Percentiles rank a stretch among this genome's conserved stretches.
phyloP scores from a whole-genome alignment of 2,888 invertebrate genomes.

The Maniola hyperantus region DNA sequence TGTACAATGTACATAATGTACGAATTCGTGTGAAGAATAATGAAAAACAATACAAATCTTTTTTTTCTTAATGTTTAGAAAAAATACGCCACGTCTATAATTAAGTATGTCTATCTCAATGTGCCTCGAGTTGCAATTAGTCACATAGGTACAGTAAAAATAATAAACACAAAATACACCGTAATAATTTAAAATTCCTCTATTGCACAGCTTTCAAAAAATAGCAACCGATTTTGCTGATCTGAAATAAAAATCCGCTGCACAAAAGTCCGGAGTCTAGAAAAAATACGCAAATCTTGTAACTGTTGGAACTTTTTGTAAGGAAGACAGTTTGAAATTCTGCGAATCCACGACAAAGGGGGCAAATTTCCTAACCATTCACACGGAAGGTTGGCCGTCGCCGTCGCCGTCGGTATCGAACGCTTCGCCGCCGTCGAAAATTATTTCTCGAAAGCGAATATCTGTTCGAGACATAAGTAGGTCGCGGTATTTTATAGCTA shows the following conservation, averaged over 20 bases:
- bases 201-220: neutral
- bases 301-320: conserved; percentile 7
- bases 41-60: too few species aligned
- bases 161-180: too few species aligned
- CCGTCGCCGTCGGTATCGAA: conserved; percentile 45
- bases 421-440: conserved; percentile 58
- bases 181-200: too few species aligned
- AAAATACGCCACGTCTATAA: too few species aligned
- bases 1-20: too few species aligned
- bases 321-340: conserved; percentile 48
- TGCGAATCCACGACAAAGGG: conserved; percentile 54
- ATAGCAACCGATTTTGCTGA: neutral
- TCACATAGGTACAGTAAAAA: too few species aligned
- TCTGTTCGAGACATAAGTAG: conserved; percentile 68
- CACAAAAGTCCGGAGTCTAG: neutral
- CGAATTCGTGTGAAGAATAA: too few species aligned
- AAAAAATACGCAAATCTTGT: conserved; percentile 15
- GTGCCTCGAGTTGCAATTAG: too few species aligned
- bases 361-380: conserved; percentile 64
- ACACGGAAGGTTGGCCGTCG: conserved; percentile 53
- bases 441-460: conserved; percentile 63
- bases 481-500: conserved; percentile 65
- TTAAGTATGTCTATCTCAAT: too few species aligned
- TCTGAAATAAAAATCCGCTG: neutral
- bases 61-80: too few species aligned